These are phyloP conservation scores for Plumapathes pennacea DNA, from an alignment of 92 coral and sea anemone species.

Conservation along the genomic window DNA sequence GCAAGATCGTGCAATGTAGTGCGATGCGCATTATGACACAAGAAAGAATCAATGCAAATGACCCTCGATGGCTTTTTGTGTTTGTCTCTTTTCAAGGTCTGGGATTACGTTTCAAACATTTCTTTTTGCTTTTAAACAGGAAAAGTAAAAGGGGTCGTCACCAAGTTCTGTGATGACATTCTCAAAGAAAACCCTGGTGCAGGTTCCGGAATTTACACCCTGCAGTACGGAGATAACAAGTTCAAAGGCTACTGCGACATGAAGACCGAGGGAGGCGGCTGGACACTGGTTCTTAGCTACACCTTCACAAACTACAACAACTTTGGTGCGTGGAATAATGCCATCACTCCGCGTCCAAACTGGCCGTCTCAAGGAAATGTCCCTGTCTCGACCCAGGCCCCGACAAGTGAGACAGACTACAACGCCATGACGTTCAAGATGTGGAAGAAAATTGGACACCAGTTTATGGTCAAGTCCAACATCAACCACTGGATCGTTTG, in stretches of 20 bases:
- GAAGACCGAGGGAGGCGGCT: constrained; percentile 60
- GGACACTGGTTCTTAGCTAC: constrained; percentile 74
- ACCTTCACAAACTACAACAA: constrained; percentile 47
- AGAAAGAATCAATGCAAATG: too few relatives aligned
- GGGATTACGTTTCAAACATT: too few relatives aligned
- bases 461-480: constrained; percentile 61
- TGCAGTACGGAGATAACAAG: background rate
- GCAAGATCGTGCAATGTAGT: too few relatives aligned
- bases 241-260: constrained; percentile 64
- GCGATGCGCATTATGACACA: too few relatives aligned
- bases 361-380: constrained; percentile 18
- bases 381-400: constrained; percentile 18
- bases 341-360: constrained; percentile 60
- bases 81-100: too few relatives aligned
- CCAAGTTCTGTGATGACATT: too few relatives aligned
- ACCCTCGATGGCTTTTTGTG: too few relatives aligned
- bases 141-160: too few relatives aligned
- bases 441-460: constrained; percentile 49
- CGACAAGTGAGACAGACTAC: constrained; percentile 25
- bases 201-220: too few relatives aligned
- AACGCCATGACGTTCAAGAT: constrained; percentile 45
- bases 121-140: too few relatives aligned
- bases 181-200: too few relatives aligned
- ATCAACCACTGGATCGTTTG: constrained; percentile 68
- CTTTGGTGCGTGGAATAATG: constrained; percentile 27